Evolutionary conservation across 2,888 invertebrate species (phyloP), one percentile per base, ranked within the genome.

Genomic region (Ischnus inquisitorius): DNA sequence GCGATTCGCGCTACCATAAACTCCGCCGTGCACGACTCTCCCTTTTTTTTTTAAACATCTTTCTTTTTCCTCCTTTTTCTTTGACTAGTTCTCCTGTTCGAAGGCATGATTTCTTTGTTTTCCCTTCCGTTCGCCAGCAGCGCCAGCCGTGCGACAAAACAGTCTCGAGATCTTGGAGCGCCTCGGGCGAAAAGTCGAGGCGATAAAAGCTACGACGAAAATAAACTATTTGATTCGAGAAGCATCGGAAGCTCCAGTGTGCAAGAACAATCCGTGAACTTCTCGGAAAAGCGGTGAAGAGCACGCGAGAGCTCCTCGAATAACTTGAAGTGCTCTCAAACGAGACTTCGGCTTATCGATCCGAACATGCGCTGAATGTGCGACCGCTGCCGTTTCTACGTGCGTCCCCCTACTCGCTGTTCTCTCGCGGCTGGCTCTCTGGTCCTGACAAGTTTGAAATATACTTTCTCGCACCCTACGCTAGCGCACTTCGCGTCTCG

Each of bases 1-100:
- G 79, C 83, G 85, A 90, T 87, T 89, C 89, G 87, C 89, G 85
- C 90, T 81, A 85, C 79, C 75, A 83, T 74, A 76, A 81, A 81
- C 65, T 71, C 60, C 60, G 34, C 34, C 65, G 75, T 64, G 76
- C 76, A 16, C 75, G 75, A 76, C 81, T 71, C 76, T 71, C 76
- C 69, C 71, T 74, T 76, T 19, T 71, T 82, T 60, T 67, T 41
- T n/a, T n/a, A n/a, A n/a, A n/a, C n/a, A 14, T 46, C 8, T 69
- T 69, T 43, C 57, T 22, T 25, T 71, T 64, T 67, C 79, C 48
- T 67, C 74, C 72, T 19, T n/a, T 43, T 14, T 28, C 22, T 74
- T 25, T 39, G 10, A 41, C 34, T 34, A 3, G 16, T 71, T 71
- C 57, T 14, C 14, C 19, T 19, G 39, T 51, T 22, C 68, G 43